These are phyloP conservation scores for Siniperca chuatsi DNA, from an alignment of 2,113 vertebrate genomes.

Conservation along the genomic window DNA sequence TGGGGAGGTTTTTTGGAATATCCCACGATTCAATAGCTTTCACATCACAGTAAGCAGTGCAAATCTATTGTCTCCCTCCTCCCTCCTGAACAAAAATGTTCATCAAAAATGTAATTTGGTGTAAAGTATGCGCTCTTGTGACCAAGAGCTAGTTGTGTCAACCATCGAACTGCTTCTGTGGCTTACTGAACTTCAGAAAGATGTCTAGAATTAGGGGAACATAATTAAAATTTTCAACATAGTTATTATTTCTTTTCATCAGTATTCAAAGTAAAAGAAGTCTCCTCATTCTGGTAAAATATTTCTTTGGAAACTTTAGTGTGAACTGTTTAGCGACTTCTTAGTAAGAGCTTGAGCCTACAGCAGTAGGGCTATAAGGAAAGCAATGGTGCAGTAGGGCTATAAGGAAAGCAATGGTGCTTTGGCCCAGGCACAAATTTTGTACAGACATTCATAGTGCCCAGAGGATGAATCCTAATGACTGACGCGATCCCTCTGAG, in stretches of 20 bases:
- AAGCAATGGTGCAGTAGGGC: background rate
- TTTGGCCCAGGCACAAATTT: background rate
- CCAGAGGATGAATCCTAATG: background rate
- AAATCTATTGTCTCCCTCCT: constrained; percentile 23
- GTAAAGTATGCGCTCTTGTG: background rate
- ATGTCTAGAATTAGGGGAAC: background rate
- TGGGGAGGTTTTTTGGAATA: constrained; percentile 1
- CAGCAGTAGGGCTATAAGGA: background rate
- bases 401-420: background rate
- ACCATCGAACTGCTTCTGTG: background rate
- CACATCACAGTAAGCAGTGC: constrained; percentile 33
- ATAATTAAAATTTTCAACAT: background rate
- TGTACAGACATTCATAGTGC: background rate
- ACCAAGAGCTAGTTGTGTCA: constrained; percentile 7
- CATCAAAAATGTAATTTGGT: background rate
- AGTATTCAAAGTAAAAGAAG: background rate
- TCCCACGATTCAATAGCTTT: constrained; percentile 50
- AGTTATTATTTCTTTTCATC: background rate
- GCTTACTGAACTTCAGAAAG: background rate
- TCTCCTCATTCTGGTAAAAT: background rate
- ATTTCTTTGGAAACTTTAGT: background rate
- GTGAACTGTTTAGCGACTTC: background rate
- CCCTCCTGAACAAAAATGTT: constrained; percentile 30
- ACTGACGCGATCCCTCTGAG: background rate
- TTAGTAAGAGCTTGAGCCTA: background rate